Evolutionary conservation across 1,140 invertebrate species (phyloP).

Genomic region (Anagrus nilaparvatae): DNA sequence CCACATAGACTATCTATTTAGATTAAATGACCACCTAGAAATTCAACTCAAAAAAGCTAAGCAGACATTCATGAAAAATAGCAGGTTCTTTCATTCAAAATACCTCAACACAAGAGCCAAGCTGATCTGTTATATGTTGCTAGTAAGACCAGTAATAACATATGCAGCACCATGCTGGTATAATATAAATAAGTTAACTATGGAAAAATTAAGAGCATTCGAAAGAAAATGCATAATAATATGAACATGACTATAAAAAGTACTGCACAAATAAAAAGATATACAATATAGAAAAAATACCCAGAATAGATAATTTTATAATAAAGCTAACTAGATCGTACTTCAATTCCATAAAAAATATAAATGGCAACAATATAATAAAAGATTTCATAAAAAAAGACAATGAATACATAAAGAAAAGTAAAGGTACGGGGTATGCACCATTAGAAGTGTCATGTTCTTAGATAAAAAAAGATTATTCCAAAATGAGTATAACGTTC

Average conservation of each 20-base stretch:
- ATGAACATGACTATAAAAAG: slow-evolving; percentile 5
- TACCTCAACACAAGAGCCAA: slow-evolving; percentile 2
- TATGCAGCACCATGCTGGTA: slow-evolving; percentile 10
- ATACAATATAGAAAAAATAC: slow-evolving; percentile 4
- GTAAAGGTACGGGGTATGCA: not conserved
- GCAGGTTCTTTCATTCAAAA: slow-evolving; percentile 10
- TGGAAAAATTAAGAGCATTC: slow-evolving; percentile 11
- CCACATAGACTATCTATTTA: not conserved
- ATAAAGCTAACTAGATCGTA: slow-evolving; percentile 2
- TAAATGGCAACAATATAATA: not conserved
- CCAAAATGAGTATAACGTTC: slow-evolving; percentile 3
- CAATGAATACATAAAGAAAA: not conserved
- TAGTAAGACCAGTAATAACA: slow-evolving; percentile 8
- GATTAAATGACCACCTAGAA: not conserved
- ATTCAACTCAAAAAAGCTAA: slow-evolving; percentile 7
- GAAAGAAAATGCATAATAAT: slow-evolving; percentile 13
- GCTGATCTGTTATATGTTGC: slow-evolving; percentile 10
- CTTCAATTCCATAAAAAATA: not conserved
- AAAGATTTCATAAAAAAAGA: not conserved
- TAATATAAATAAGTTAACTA: not conserved
- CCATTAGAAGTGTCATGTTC: not conserved
- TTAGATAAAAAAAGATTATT: not conserved
- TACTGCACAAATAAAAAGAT: slow-evolving; percentile 3
- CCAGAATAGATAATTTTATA: slow-evolving; percentile 3
- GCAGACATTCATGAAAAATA: not conserved